Percentiles rank a stretch among this genome's conserved stretches.
phyloP scores from a whole-genome alignment of 2,888 invertebrate genomes.

The Noctua fimbriata region DNA sequence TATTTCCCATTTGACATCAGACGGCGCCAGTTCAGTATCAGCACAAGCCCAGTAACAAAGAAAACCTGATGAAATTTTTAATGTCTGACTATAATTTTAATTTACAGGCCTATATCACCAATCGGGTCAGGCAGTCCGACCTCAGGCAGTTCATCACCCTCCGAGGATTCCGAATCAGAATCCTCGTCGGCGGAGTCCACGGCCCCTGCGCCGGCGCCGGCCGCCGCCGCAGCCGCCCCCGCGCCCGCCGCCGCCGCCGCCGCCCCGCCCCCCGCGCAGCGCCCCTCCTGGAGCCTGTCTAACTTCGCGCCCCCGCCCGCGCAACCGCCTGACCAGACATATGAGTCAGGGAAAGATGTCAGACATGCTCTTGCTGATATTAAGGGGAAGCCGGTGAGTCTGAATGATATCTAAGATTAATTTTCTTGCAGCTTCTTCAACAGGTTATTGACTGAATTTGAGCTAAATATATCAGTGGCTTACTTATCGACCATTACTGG shows the following conservation, averaged over 20 bases:
- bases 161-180: constrained; percentile 80
- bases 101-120: constrained; percentile 84
- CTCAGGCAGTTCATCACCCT: constrained; percentile 85
- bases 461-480: not conserved
- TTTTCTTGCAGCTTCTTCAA: not conserved
- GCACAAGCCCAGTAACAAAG: not conserved
- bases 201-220: constrained; percentile 90
- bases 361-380: constrained; percentile 90
- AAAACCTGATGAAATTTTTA: not conserved
- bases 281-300: constrained; percentile 87
- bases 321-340: constrained; percentile 83
- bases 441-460: not conserved
- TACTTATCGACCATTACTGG: not conserved
- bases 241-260: constrained; percentile 70
- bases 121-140: constrained; percentile 87
- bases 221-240: constrained; percentile 67
- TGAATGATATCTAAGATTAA: not conserved
- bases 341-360: constrained; percentile 89
- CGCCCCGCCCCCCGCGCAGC: constrained; percentile 79
- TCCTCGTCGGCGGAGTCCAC: constrained; percentile 92
- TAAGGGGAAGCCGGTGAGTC: constrained; percentile 85
- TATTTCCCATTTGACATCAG: not conserved
- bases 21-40: not conserved
- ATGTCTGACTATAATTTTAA: not conserved
- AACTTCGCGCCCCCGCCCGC: constrained; percentile 85